phyloP scores from a whole-genome alignment of 1,140 invertebrate genomes.

The Drosophila mayri region DNA sequence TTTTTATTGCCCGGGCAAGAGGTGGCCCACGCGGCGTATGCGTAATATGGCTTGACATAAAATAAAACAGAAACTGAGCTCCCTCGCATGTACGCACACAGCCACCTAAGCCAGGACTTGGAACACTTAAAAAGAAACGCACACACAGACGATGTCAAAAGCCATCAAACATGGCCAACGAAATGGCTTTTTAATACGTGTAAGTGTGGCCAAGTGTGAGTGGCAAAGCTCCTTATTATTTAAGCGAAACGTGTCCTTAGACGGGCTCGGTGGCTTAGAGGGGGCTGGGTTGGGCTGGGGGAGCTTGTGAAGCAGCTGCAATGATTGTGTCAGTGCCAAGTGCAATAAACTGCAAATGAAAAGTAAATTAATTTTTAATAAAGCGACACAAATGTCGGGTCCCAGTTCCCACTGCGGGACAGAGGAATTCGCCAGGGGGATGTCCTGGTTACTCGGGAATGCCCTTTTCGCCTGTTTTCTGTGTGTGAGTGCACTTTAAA shows the following conservation, averaged over 20 bases:
- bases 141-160: slow-evolving; percentile 67
- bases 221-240: slow-evolving; percentile 55
- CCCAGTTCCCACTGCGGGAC: background rate
- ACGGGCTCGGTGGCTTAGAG: slow-evolving; percentile 4
- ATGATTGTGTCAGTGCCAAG: slow-evolving; percentile 69
- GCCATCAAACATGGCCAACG: slow-evolving; percentile 77
- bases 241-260: slow-evolving; percentile 34
- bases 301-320: slow-evolving; percentile 50
- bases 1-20: slow-evolving; percentile 63
- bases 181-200: slow-evolving; percentile 81
- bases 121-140: slow-evolving; percentile 55
- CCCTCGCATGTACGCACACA: slow-evolving; percentile 4
- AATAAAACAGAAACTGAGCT: slow-evolving; percentile 39
- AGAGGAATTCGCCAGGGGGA: background rate
- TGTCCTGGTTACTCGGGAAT: slow-evolving; percentile 27
- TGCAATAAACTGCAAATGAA: slow-evolving; percentile 83
- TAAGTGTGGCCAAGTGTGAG: slow-evolving; percentile 63
- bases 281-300: slow-evolving; percentile 9
- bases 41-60: slow-evolving; percentile 69
- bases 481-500: slow-evolving; percentile 2
- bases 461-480: slow-evolving; percentile 19
- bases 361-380: slow-evolving; percentile 83
- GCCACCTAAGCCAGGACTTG: slow-evolving; percentile 40
- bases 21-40: slow-evolving; percentile 58
- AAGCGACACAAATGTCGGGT: slow-evolving; percentile 64